A percentile compares a stretch with the other conserved stretches of the same genome.
These are phyloP conservation scores for Acrossocheilus fasciatus DNA, from an alignment of 2,797 vertebrate genomes.

Conservation along the genomic window DNA sequence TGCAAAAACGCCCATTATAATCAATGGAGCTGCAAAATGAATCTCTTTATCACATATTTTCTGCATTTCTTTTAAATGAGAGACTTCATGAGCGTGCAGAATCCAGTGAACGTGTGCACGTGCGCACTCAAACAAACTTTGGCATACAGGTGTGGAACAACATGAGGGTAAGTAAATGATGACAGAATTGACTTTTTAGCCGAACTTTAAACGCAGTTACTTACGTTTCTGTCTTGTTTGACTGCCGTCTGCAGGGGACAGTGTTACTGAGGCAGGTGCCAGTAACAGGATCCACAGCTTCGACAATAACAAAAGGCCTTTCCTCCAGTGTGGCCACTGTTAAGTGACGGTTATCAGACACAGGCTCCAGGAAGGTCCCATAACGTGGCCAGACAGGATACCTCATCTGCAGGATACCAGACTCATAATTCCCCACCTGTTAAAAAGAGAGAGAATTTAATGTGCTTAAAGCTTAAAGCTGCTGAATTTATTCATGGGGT, in stretches of 20 bases:
- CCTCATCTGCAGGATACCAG: constrained; percentile 92
- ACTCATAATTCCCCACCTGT: constrained; percentile 93
- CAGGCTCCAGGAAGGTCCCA: constrained; percentile 88
- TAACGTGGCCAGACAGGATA: constrained; percentile 98
- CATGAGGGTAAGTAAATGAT: background rate
- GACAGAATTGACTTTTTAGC: background rate
- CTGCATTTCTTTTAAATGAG: background rate
- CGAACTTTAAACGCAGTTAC: constrained; percentile 37
- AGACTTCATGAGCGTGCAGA: background rate
- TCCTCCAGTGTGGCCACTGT: constrained; percentile 97
- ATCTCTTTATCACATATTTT: background rate
- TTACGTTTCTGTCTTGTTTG: constrained; percentile 86
- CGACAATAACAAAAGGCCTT: constrained; percentile 95
- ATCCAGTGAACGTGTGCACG: no score
- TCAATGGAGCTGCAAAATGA: background rate
- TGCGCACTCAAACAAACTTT: background rate
- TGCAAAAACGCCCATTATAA: background rate
- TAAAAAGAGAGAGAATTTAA: background rate
- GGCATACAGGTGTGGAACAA: background rate
- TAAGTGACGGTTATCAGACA: constrained; percentile 91
- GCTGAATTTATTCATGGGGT: background rate
- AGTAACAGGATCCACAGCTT: constrained; percentile 88
- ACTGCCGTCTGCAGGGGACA: constrained; percentile 93
- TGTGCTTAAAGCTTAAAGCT: background rate
- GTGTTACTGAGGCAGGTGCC: constrained; percentile 96